phyloP scores from a whole-genome alignment of 92 coral and sea anemone species.

The Paramuricea clavata region DNA sequence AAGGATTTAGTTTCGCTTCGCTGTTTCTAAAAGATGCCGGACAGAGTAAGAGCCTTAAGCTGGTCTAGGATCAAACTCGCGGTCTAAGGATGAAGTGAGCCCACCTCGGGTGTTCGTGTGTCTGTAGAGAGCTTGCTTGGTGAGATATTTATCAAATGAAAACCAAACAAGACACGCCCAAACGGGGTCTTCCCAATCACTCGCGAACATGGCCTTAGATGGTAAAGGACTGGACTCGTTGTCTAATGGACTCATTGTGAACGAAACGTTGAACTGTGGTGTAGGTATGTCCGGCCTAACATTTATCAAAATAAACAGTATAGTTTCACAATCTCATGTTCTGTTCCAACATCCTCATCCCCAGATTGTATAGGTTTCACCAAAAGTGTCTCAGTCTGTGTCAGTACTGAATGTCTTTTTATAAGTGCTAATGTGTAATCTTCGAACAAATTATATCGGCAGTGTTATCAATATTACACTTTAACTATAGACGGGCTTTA shows the following conservation, averaged over 20 bases:
- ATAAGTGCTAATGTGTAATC: too few species aligned
- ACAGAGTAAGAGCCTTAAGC: not conserved
- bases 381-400: too few species aligned
- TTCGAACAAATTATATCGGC: too few species aligned
- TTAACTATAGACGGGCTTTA: too few species aligned
- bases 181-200: not conserved
- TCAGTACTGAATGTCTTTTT: too few species aligned
- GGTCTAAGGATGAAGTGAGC: not conserved
- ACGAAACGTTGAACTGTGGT: too few species aligned
- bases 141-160: slow-evolving; percentile 12
- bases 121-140: not conserved
- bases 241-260: not conserved
- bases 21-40: slow-evolving; percentile 11
- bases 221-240: not conserved
- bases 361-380: too few species aligned
- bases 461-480: too few species aligned
- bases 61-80: too few species aligned
- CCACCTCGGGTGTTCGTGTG: not conserved
- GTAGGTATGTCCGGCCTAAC: not conserved
- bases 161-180: slow-evolving; percentile 29
- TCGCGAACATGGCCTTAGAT: not conserved
- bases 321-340: not conserved
- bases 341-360: not conserved
- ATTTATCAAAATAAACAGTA: not conserved
- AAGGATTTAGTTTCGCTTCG: slow-evolving; percentile 18